Conservation (phyloP, 1,140 invertebrate genomes). For the Bactericera cockerelli region DNA sequence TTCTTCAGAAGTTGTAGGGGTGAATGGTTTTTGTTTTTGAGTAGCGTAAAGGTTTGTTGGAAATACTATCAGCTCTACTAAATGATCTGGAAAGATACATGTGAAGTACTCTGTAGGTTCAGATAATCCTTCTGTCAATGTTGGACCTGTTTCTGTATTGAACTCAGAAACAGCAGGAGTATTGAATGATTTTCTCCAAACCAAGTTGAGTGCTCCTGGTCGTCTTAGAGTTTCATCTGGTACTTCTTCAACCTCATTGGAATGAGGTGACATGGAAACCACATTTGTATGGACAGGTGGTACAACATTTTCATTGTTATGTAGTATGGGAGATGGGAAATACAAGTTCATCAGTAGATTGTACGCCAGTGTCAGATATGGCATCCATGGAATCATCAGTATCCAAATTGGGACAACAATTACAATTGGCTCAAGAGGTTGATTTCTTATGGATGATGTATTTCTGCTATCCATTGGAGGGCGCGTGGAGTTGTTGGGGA, state of each 20-base stretch:
- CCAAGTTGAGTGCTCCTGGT: background rate
- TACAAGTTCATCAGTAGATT: background rate
- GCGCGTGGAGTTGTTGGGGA: background rate
- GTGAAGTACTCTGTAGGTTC: background rate
- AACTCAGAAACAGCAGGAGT: background rate
- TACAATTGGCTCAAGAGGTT: background rate
- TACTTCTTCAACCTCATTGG: background rate
- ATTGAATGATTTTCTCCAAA: background rate
- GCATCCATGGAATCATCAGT: background rate
- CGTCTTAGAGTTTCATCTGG: background rate
- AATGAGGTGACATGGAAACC: background rate
- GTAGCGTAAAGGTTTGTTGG: slow-evolving; percentile 21
- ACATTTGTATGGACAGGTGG: background rate
- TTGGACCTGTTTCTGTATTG: background rate
- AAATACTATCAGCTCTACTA: slow-evolving; percentile 14
- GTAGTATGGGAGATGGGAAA: background rate
- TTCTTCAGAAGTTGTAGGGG: slow-evolving; percentile 19
- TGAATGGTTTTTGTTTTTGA: slow-evolving; percentile 14
- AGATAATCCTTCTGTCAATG: background rate
- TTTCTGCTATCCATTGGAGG: background rate
- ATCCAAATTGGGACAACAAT: background rate
- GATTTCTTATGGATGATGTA: background rate
- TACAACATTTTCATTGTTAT: background rate
- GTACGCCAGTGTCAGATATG: background rate
- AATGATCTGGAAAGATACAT: background rate